Evolutionary conservation across 2,113 vertebrate species (phyloP).

Genomic region (Dasyornis broadbenti): DNA sequence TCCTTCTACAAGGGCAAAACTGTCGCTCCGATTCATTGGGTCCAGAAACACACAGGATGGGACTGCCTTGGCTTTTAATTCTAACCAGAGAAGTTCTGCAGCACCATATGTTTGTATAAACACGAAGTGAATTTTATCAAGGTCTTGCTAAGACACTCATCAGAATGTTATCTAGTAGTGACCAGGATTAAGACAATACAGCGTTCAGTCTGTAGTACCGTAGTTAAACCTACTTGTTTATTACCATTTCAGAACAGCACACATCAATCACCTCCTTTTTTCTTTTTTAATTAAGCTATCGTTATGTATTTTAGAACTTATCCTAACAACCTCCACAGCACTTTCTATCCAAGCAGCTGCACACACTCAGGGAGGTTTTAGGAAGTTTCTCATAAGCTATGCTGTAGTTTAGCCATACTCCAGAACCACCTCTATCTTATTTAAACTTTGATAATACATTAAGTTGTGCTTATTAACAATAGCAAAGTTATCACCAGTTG

Average conservation of each 20-base stretch:
- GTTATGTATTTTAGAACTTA: not conserved
- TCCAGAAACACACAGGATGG: not conserved
- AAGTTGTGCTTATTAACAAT: slow-evolving; percentile 21
- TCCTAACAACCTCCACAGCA: not conserved
- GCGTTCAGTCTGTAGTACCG: not conserved
- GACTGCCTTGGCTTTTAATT: not conserved
- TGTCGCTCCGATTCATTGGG: not conserved
- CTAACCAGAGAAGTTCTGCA: not conserved
- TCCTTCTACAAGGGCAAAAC: not conserved
- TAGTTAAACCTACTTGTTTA: not conserved
- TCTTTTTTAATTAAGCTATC: not conserved
- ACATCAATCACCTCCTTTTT: not conserved
- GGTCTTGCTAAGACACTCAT: not conserved
- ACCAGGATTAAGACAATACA: not conserved
- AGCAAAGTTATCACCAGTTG: slow-evolving; percentile 18
- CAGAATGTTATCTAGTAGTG: not conserved
- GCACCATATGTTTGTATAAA: rapidly evolving
- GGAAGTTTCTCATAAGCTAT: not conserved
- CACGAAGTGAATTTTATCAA: not conserved
- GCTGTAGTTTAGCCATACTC: not conserved
- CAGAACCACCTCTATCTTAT: slow-evolving; percentile 34
- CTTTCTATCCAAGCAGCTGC: not conserved
- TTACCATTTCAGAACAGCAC: not conserved
- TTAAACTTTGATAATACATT: slow-evolving; percentile 52
- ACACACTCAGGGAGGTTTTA: not conserved